Conservation (phyloP, 2,888 invertebrate genomes). For the Herminia tarsipennalis region DNA sequence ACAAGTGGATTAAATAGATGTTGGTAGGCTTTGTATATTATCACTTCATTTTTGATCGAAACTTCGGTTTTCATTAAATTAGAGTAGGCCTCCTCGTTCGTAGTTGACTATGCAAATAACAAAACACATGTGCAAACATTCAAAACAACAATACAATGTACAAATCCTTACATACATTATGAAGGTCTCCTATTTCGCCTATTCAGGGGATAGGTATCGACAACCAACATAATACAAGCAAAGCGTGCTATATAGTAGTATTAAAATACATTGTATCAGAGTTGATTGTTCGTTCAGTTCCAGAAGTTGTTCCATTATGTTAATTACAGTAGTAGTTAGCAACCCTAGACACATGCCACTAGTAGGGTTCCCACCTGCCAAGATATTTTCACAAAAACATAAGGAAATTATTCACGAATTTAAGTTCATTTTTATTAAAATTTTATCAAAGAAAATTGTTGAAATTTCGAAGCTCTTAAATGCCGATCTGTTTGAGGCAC, state of each 20-base stretch:
- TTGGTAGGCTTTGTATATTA: too few relatives aligned
- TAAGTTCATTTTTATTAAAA: not conserved
- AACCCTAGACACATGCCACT: slow-evolving; percentile 16
- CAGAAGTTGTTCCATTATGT: slow-evolving; percentile 17
- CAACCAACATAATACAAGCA: too few relatives aligned
- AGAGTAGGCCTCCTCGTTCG: too few relatives aligned
- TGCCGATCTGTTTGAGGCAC: not conserved
- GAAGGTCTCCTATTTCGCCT: too few relatives aligned
- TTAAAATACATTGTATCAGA: not conserved
- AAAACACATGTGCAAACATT: too few relatives aligned
- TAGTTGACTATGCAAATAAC: too few relatives aligned
- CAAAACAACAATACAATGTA: too few relatives aligned
- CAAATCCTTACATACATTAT: too few relatives aligned
- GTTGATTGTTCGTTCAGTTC: slow-evolving; percentile 16
- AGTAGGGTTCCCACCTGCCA: slow-evolving; percentile 20
- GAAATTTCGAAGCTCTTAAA: not conserved
- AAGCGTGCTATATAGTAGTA: not conserved
- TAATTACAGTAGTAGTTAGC: slow-evolving; percentile 25
- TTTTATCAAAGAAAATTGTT: slow-evolving; percentile 1
- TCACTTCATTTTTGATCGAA: too few relatives aligned
- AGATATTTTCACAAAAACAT: not conserved
- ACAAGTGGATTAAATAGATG: too few relatives aligned
- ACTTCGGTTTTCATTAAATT: too few relatives aligned
- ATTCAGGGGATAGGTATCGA: too few relatives aligned
- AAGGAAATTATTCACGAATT: not conserved